Percentiles rank a stretch among this genome's conserved stretches.
phyloP scores from a whole-genome alignment of 2,888 invertebrate species.

The Tetragonula carbonaria region DNA sequence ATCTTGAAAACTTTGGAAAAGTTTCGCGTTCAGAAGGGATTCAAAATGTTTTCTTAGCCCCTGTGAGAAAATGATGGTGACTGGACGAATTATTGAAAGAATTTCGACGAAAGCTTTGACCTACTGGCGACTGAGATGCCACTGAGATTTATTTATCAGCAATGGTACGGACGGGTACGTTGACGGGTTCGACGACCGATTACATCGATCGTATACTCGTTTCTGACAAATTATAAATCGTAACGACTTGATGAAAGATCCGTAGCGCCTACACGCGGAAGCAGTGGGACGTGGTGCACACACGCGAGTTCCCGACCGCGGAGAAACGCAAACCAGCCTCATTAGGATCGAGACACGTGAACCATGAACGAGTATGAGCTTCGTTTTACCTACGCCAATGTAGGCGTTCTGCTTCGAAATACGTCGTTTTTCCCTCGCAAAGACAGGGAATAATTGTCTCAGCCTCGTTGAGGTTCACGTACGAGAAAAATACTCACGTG shows the following conservation, averaged over 20 bases:
- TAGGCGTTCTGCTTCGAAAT: conserved; percentile 67
- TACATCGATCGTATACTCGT: conserved; percentile 16
- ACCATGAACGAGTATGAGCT: conserved; percentile 50
- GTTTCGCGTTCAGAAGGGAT: too few species aligned
- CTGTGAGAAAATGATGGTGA: too few species aligned
- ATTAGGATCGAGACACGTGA: conserved; percentile 66
- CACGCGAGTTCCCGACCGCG: conserved; percentile 22
- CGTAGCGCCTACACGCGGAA: conserved; percentile 48
- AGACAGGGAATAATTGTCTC: conserved; percentile 46
- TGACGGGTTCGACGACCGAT: conserved; percentile 12
- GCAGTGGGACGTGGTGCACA: conserved; percentile 35
- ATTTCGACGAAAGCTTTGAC: background rate
- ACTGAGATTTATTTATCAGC: background rate
- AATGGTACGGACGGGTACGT: background rate
- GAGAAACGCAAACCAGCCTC: conserved; percentile 54
- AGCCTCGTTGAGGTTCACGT: conserved; percentile 27
- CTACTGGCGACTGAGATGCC: background rate
- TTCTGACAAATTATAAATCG: conserved; percentile 51
- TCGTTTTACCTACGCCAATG: conserved; percentile 51
- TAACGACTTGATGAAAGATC: conserved; percentile 52
- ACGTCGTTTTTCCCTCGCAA: conserved; percentile 44
- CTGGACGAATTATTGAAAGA: conserved; percentile 12
- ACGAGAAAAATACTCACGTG: conserved; percentile 62
- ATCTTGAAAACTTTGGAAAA: too few species aligned
- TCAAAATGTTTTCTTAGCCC: too few species aligned